Conservation (phyloP, 2,888 invertebrate genomes). For the Xanthorhoe spadicearia region DNA sequence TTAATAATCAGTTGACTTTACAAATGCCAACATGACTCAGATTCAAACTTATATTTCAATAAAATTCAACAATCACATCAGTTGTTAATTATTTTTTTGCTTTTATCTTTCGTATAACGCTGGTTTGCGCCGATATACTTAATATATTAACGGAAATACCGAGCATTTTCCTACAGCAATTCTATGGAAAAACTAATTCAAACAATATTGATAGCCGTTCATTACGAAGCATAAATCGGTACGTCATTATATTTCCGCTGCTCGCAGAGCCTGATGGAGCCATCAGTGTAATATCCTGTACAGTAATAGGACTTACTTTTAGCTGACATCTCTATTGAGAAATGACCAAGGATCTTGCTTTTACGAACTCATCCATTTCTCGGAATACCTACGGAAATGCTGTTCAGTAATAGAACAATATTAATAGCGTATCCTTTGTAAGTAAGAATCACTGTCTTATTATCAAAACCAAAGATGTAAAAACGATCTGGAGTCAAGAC, state of each 20-base stretch:
- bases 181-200: neutral
- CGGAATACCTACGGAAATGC: neutral
- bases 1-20: no score
- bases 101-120: no score
- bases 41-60: no score
- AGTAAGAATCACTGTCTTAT: neutral
- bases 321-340: slow-evolving; percentile 42
- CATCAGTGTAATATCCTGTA: slow-evolving; percentile 62
- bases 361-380: neutral
- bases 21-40: no score
- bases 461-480: neutral
- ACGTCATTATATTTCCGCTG: slow-evolving; percentile 47
- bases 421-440: neutral
- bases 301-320: slow-evolving; percentile 55
- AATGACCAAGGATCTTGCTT: slow-evolving; percentile 9
- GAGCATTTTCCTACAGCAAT: neutral
- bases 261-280: slow-evolving; percentile 48
- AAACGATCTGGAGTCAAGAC: slow-evolving; percentile 1
- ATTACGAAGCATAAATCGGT: slow-evolving; percentile 41
- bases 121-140: no score
- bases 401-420: neutral
- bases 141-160: neutral
- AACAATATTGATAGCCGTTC: slow-evolving; percentile 28
- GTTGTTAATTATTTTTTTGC: no score
- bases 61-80: no score